Base-by-base conservation (phyloP, 1,140 invertebrate species). In the Colletes latitarsis region DNA sequence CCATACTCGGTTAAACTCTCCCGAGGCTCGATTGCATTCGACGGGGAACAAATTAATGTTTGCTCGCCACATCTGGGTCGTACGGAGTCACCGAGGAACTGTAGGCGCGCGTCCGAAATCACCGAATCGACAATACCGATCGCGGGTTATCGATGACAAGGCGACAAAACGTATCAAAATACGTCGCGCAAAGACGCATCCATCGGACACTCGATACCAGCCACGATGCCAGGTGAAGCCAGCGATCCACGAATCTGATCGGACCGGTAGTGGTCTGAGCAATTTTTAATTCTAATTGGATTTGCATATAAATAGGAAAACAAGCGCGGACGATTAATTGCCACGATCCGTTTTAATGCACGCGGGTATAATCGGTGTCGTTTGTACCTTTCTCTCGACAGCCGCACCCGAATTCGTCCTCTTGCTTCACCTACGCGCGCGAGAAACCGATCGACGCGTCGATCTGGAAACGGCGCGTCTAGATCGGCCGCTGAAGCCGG, bases 11-110 rank as follows among this genome's bases (percentile, higher is more conserved):
- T 91, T 89, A 87, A 75, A 88, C 85, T 89, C 87, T 79, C 70
- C 80, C 67, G 83, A 9, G 77, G 57, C 81, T 87, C 83, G 82
- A 91, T 89, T 82, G 81, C 66, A 83, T 87, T 90, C 85, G 84
- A 89, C 85, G 86, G 80, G 73, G 76, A 86, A 90, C 88, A 90
- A 91, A 90, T 89, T 89, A 89, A 89, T 86, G 88, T 84, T 88
- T 85, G 68, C 77, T 81, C 77, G 74, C 53, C 67, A 17, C 84
- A 86, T 84, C 75, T 79, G 75, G 80, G 73, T 78, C 82, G 70
- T 39, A 10, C 60, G 4, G 19, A 49, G 21, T 60, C 49, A 63
- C 53, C 60, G 64, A 52, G n/a, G 52, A 74, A 15, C 52, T 39
- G 10, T 17, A 49, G 46, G 64, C 58, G 69, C 55, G 53, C 71